These are phyloP conservation scores for Actinia equina DNA, from an alignment of 64 coral and sea anemone species.

Conservation along the genomic window DNA sequence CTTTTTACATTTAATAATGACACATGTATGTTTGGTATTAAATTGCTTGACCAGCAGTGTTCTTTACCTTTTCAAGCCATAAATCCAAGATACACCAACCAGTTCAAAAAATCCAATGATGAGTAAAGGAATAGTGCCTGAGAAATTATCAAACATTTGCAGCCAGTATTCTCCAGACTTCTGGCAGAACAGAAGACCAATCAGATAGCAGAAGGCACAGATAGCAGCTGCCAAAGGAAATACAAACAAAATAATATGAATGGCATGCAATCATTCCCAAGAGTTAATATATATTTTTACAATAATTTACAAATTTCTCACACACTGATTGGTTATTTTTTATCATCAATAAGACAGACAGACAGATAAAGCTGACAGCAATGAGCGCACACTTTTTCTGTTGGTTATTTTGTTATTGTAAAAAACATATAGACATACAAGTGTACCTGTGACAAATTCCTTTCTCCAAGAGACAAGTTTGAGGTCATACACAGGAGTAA, in stretches of 20 bases:
- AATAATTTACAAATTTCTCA: no score
- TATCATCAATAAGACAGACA: no score
- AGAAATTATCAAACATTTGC: slow-evolving; percentile 35
- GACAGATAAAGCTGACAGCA: no score
- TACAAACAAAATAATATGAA: background rate
- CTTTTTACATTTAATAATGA: no score
- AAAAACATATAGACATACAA: background rate
- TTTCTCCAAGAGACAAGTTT: slow-evolving; percentile 82
- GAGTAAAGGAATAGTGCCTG: slow-evolving; percentile 2
- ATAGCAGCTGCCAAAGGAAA: background rate
- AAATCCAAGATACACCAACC: slow-evolving; percentile 76
- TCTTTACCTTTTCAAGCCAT: slow-evolving; percentile 74
- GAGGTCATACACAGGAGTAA: slow-evolving; percentile 80
- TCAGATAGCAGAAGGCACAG: slow-evolving; percentile 20
- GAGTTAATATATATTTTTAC: no score
- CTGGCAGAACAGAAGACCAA: slow-evolving; percentile 61
- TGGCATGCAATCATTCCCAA: background rate
- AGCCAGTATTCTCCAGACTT: slow-evolving; percentile 72
- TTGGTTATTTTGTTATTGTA: no score
- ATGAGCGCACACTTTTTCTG: no score
- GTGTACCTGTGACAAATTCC: slow-evolving; percentile 77
- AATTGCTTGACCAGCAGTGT: background rate
- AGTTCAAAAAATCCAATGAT: slow-evolving; percentile 84
- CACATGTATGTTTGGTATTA: background rate
- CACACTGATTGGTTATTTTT: no score